Evolutionary conservation across 2,888 invertebrate species (phyloP).

Genomic region (Orthonychiurus folsomi): DNA sequence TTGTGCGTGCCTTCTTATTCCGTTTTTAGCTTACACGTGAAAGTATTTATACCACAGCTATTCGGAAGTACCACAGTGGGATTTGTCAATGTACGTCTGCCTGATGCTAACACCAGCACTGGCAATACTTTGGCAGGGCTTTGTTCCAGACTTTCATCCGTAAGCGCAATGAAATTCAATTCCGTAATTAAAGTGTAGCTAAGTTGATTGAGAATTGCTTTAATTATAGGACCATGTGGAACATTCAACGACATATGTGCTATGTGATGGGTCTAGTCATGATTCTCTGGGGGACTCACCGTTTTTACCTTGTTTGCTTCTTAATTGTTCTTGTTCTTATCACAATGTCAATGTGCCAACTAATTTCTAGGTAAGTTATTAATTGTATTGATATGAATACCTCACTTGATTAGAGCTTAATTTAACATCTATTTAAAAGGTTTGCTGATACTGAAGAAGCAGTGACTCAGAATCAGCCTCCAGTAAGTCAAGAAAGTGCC

Average conservation of each 20-base stretch:
- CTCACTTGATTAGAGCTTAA: no score
- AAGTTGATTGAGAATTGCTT: no score
- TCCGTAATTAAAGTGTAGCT: neutral
- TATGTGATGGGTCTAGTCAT: slow-evolving; percentile 29
- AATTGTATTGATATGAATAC: no score
- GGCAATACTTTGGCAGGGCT: slow-evolving; percentile 58
- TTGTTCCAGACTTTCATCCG: slow-evolving; percentile 56
- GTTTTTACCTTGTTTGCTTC: slow-evolving; percentile 34
- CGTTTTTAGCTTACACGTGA: neutral
- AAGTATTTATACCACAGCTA: slow-evolving; percentile 12
- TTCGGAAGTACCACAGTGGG: slow-evolving; percentile 28
- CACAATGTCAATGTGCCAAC: slow-evolving; percentile 29
- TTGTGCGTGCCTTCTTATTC: neutral
- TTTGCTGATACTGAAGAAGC: no score
- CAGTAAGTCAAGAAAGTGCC: no score
- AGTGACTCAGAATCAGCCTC: no score
- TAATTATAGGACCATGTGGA: slow-evolving; percentile 29
- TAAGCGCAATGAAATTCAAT: slow-evolving; percentile 45
- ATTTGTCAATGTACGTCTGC: slow-evolving; percentile 31
- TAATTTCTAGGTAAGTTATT: no score
- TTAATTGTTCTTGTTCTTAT: slow-evolving; percentile 32
- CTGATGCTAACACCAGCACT: slow-evolving; percentile 43
- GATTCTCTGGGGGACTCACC: slow-evolving; percentile 33
- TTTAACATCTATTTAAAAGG: no score
- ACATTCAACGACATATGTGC: slow-evolving; percentile 30